phyloP scores from a whole-genome alignment of 2,888 invertebrate genomes.

The Netelia fuscicornis region DNA sequence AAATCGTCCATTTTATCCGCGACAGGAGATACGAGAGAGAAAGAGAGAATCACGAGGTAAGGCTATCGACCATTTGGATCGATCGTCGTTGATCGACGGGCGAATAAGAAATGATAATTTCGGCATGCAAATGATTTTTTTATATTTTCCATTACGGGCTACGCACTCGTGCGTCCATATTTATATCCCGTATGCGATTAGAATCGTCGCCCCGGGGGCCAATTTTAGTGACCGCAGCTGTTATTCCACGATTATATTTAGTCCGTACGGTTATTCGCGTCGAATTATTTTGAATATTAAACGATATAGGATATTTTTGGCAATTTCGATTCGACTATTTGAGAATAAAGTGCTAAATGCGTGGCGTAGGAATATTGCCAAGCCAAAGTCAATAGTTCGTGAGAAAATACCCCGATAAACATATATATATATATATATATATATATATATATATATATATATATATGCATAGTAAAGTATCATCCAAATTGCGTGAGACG shows the following conservation, averaged over 20 bases:
- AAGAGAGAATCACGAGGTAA: constrained; percentile 33
- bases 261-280: constrained; percentile 39
- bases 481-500: background rate
- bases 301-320: constrained; percentile 41
- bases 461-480: constrained; percentile 21
- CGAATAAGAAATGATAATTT: background rate
- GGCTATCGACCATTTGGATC: background rate
- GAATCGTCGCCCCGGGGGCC: constrained; percentile 6
- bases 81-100: background rate
- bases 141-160: background rate
- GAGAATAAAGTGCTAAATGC: constrained; percentile 25
- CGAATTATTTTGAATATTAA: constrained; percentile 51
- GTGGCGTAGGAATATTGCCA: background rate
- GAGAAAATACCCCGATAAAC: constrained; percentile 7
- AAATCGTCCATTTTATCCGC: constrained; percentile 5
- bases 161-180: constrained; percentile 1
- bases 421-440: constrained; percentile 37
- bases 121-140: background rate
- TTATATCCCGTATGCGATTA: background rate
- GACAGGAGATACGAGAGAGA: background rate
- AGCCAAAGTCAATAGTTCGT: constrained; percentile 63
- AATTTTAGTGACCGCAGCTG: constrained; percentile 23
- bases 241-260: constrained; percentile 56
- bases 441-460: constrained; percentile 36
- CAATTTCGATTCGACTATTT: constrained; percentile 14